Conservation (phyloP, 2,797 vertebrate species). For the Mormyrops attenuatus region DNA sequence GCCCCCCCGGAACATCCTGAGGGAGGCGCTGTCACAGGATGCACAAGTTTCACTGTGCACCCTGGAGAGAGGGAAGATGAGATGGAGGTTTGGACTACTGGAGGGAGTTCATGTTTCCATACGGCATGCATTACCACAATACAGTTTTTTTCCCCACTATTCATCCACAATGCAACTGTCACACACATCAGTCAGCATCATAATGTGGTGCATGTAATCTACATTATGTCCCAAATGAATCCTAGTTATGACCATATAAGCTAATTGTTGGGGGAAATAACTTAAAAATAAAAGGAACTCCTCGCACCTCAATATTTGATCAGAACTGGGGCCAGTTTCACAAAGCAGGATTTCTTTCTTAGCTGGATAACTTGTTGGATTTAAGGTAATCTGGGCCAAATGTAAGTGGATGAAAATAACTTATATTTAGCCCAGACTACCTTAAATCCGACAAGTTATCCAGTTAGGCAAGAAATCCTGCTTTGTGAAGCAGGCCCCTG, state of each 20-base stretch:
- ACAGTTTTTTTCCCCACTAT: not conserved
- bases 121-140: not conserved
- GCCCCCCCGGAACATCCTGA: slow-evolving; percentile 68
- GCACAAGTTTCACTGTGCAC: slow-evolving; percentile 66
- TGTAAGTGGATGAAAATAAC: not conserved
- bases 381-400: not conserved
- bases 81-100: not conserved
- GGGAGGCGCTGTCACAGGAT: slow-evolving; percentile 64
- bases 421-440: not conserved
- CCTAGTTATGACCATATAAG: not conserved
- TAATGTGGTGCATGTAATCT: not conserved
- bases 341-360: no score
- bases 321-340: no score
- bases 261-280: not conserved
- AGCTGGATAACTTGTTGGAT: not conserved
- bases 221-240: not conserved
- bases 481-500: not conserved
- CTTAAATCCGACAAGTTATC: not conserved
- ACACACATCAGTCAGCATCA: not conserved
- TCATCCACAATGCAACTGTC: not conserved
- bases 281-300: not conserved
- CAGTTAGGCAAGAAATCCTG: not conserved
- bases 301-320: not conserved
- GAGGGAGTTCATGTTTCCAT: not conserved
- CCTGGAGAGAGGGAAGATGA: slow-evolving; percentile 42